Base-by-base conservation (phyloP, 2,888 invertebrate species). In the Hyposoter didymator region DNA sequence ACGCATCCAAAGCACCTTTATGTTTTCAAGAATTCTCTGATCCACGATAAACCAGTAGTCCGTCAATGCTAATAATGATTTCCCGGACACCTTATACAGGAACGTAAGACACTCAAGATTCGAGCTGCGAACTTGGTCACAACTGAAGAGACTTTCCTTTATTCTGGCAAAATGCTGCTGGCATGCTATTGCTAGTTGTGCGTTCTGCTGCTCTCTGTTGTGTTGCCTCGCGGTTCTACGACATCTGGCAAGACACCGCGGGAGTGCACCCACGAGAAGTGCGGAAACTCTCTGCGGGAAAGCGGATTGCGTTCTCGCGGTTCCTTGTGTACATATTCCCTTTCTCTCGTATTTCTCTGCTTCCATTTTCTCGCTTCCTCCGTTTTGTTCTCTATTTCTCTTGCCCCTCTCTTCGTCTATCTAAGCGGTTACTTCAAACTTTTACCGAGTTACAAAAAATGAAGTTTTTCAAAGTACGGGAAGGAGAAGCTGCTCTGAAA, bases 171-270 rank as follows among this genome's bases (percentile, higher is more conserved):
- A 39, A 78, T 70, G 82, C 64, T 62, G 52, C 59, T 59, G 59
- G 59, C 59, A 49, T 67, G 78, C 81, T 67, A 64, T 74, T 64
- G 79, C 70, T 80, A 52, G 62, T 69, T 70, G 28, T 69, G 49
- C 75, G 75, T 66, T 76, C 59, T 76, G 43, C 67, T 78, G 76
- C 73, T 85, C 81, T 83, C 83, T 78, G 85, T 83, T 83, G 85
- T 83, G 76, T 73, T 74, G 80, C 78, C 83, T 80, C 83, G 85
- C 78, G 80, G 83, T 85, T 83, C 85, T 69, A 83, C 85, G 85
- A 85, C 85, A 85, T 85, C 85, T 85, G 85, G 85, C 83, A 74
- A 85, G 85, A 85, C 85, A 85, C 78, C 80, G 78, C 73, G 74
- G 67, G 81, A 74, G 67, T 66, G 67, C 47, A 74, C 78, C 78